These are phyloP conservation scores for Saxidomus purpurata DNA, from an alignment of 1,140 invertebrate species.

Conservation along the genomic window DNA sequence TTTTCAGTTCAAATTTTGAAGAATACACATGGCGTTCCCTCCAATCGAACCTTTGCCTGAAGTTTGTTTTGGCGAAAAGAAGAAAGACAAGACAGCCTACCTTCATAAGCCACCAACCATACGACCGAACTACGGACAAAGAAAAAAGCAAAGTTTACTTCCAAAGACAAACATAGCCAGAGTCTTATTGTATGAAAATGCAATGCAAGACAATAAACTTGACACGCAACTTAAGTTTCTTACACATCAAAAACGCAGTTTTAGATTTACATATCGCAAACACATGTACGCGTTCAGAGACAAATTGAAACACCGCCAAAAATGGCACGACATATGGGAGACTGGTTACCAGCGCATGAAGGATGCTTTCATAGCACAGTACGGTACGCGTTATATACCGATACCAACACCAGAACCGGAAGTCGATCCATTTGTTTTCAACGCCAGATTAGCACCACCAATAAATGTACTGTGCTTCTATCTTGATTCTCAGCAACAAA, in stretches of 20 bases:
- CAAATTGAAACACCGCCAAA: constrained; percentile 1
- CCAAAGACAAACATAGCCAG: constrained; percentile 80
- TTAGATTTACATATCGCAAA: constrained; percentile 16
- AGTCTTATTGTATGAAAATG: constrained; percentile 82
- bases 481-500: constrained; percentile 39
- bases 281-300: constrained; percentile 39
- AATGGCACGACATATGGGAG: constrained; percentile 52
- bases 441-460: constrained; percentile 54
- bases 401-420: constrained; percentile 53
- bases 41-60: neutral
- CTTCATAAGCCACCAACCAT: constrained; percentile 82
- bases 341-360: constrained; percentile 38
- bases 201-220: constrained; percentile 81
- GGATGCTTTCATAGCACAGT: constrained; percentile 41
- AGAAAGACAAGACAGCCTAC: constrained; percentile 70
- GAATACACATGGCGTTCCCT: constrained; percentile 28
- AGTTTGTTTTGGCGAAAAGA: neutral
- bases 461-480: constrained; percentile 55
- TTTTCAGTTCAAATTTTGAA: neutral
- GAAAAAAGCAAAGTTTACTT: constrained; percentile 68
- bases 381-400: constrained; percentile 30
- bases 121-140: constrained; percentile 81
- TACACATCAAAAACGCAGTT: constrained; percentile 71
- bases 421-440: constrained; percentile 39
- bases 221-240: constrained; percentile 76